A percentile compares a stretch with the other conserved stretches of the same genome.
Evolutionary conservation across 2,113 vertebrate species (phyloP).

Genomic region (Grallaria varia): DNA sequence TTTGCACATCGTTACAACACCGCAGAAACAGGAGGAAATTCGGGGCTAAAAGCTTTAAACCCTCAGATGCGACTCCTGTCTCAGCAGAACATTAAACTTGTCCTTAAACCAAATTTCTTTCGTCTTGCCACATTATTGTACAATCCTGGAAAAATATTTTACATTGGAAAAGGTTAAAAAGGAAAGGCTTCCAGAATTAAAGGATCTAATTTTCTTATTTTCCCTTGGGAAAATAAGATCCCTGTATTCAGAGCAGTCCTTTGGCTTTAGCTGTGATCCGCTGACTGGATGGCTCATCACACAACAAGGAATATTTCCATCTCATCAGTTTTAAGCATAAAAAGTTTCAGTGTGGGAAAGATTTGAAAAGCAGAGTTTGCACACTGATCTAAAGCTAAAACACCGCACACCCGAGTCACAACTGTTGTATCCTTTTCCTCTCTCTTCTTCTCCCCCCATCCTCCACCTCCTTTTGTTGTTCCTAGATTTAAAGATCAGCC

Average conservation of each 20-base stretch:
- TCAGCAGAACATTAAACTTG: neutral
- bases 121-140: neutral
- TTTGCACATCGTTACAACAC: neutral
- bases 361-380: neutral
- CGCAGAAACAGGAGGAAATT: neutral
- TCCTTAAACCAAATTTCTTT: neutral
- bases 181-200: neutral
- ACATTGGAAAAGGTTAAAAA: neutral
- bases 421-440: neutral
- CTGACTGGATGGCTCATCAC: neutral
- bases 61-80: fast-evolving
- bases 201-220: neutral
- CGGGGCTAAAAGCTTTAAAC: neutral
- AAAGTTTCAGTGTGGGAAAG: constrained; percentile 13
- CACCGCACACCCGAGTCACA: neutral
- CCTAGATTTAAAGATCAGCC: neutral
- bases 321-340: neutral
- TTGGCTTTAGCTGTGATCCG: neutral
- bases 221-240: neutral
- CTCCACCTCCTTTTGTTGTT: neutral
- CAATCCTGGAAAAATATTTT: neutral
- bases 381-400: neutral
- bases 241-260: neutral
- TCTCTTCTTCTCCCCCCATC: neutral
- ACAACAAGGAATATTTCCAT: neutral